Evolutionary conservation across 2,113 vertebrate species (phyloP).

Genomic region (Cepphus grylle): DNA sequence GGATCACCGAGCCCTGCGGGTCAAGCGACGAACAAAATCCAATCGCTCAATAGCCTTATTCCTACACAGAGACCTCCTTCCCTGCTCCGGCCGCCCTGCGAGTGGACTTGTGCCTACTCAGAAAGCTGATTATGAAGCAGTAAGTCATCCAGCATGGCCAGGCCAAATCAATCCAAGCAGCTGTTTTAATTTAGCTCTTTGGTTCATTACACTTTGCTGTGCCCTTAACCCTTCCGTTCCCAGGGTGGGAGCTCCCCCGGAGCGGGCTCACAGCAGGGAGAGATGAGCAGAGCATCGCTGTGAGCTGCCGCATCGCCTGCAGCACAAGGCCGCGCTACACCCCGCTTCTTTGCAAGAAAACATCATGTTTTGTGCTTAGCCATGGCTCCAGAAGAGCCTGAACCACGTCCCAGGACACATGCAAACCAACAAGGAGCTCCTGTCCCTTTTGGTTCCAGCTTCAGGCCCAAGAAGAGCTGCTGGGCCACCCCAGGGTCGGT

Average conservation of each 20-base stretch:
- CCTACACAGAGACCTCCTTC: not conserved
- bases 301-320: not conserved
- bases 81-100: fast-evolving
- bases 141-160: not conserved
- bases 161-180: not conserved
- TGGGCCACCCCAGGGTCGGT: not conserved
- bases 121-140: not conserved
- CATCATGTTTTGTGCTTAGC: not conserved
- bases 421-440: not conserved
- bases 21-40: fast-evolving
- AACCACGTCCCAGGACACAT: fast-evolving
- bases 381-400: not conserved
- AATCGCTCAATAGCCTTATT: fast-evolving
- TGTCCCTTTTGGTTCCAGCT: not conserved
- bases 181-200: not conserved
- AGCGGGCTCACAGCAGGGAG: not conserved
- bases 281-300: not conserved
- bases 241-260: not conserved
- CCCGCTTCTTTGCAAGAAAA: not conserved
- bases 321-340: fast-evolving
- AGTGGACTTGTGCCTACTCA: fast-evolving
- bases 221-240: not conserved
- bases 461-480: not conserved
- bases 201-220: not conserved
- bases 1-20: fast-evolving